phyloP scores from a whole-genome alignment of 2,113 vertebrate genomes.

The Motacilla alba region DNA sequence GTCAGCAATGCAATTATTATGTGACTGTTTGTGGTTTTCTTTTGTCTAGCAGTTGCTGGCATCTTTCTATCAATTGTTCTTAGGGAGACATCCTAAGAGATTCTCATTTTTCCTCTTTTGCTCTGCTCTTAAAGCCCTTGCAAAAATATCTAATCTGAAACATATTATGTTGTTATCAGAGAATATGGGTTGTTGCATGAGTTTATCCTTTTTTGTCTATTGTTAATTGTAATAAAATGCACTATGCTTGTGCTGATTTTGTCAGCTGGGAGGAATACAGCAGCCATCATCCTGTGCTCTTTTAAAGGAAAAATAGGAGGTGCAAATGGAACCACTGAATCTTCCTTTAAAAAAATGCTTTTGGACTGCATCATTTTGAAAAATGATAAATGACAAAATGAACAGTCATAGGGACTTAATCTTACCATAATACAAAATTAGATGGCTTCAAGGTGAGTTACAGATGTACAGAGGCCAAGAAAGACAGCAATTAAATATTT shows the following conservation, averaged over 20 bases:
- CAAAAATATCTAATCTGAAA: not conserved
- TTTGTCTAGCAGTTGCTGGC: not conserved
- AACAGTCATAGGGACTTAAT: not conserved
- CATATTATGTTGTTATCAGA: not conserved
- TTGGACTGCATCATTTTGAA: not conserved
- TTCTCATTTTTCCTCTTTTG: not conserved
- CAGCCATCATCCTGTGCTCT: not conserved
- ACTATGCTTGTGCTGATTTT: not conserved
- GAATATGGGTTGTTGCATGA: not conserved
- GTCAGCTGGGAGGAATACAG: not conserved
- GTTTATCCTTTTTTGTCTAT: not conserved
- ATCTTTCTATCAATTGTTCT: not conserved
- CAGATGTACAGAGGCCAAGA: constrained; percentile 66
- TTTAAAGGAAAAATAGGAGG: not conserved
- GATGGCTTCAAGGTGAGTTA: constrained; percentile 64
- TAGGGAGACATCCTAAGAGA: not conserved
- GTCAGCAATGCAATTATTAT: not conserved
- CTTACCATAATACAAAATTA: not conserved
- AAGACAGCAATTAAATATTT: constrained; percentile 79
- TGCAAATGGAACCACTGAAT: not conserved
- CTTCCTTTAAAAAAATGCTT: not conserved
- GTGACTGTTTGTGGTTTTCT: not conserved
- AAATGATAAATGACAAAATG: not conserved
- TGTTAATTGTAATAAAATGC: not conserved
- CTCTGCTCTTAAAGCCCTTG: not conserved